Evolutionary conservation across 2,113 vertebrate genomes (phyloP).

Genomic region (Propithecus coquereli): DNA sequence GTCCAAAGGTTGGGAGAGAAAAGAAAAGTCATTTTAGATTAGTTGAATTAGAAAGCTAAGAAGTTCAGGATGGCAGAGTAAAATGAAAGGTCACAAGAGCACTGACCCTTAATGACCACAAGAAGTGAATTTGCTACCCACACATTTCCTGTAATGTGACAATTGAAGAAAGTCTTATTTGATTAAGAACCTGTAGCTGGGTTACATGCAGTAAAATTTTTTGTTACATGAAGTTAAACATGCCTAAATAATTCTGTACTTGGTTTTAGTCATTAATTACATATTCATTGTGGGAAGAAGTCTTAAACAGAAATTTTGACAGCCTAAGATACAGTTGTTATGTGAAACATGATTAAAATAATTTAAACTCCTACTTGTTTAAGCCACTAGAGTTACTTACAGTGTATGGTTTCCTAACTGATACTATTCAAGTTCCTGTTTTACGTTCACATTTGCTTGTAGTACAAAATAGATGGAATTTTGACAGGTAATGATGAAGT

Average conservation of each 20-base stretch:
- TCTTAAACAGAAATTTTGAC: background rate
- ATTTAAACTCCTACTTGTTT: slow-evolving; percentile 13
- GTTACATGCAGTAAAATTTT: background rate
- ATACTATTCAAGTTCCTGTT: background rate
- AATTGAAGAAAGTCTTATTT: background rate
- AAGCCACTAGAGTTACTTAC: background rate
- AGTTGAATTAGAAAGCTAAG: background rate
- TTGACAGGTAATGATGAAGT: background rate
- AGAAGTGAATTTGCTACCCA: background rate
- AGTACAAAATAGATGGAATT: background rate
- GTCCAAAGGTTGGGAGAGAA: background rate
- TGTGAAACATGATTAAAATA: slow-evolving; percentile 29
- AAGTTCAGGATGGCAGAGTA: background rate
- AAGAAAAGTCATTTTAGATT: slow-evolving; percentile 4
- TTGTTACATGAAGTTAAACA: slow-evolving; percentile 6
- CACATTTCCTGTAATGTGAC: background rate
- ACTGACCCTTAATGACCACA: background rate
- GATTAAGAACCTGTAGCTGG: background rate
- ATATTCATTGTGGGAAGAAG: background rate
- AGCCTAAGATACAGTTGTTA: background rate
- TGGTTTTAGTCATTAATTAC: slow-evolving; percentile 3
- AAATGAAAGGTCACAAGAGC: background rate
- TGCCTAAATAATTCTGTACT: background rate
- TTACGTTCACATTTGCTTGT: background rate
- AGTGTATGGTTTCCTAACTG: background rate